Evolutionary conservation across 2,888 invertebrate genomes (phyloP).

Genomic region (Thysanoteuthis rhombus): DNA sequence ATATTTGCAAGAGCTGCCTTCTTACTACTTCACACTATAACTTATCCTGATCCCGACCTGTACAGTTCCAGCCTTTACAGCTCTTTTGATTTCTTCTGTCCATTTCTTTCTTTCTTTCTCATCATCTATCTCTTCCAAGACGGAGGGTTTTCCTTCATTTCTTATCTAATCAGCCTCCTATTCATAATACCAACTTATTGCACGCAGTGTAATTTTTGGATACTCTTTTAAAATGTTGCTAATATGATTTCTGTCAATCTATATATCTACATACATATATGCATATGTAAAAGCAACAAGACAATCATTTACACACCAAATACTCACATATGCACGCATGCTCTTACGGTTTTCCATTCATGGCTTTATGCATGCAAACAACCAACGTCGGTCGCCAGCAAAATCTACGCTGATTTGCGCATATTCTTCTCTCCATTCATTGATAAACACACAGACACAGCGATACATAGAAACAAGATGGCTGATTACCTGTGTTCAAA

Average conservation of each 20-base stretch:
- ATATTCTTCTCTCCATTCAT: neutral
- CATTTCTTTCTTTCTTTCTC: neutral
- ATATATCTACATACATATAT: neutral
- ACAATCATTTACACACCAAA: neutral
- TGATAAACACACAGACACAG: neutral
- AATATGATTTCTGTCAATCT: neutral
- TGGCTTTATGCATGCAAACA: neutral
- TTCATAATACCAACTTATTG: no score
- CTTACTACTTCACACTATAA: no score
- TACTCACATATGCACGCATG: neutral
- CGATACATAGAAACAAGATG: neutral
- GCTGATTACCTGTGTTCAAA: neutral
- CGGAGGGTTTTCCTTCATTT: no score
- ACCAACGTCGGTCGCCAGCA: neutral
- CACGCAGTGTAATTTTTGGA: no score
- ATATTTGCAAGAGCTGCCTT: no score
- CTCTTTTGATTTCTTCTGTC: neutral
- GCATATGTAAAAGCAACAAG: neutral
- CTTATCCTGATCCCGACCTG: no score
- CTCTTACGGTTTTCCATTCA: neutral
- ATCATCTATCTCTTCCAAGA: neutral
- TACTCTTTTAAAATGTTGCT: no score
- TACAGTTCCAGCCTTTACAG: no score
- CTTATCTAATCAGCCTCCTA: no score
- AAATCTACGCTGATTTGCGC: neutral